These are phyloP conservation scores for Ericerus pela DNA, from an alignment of 1,140 invertebrate genomes.

Conservation along the genomic window DNA sequence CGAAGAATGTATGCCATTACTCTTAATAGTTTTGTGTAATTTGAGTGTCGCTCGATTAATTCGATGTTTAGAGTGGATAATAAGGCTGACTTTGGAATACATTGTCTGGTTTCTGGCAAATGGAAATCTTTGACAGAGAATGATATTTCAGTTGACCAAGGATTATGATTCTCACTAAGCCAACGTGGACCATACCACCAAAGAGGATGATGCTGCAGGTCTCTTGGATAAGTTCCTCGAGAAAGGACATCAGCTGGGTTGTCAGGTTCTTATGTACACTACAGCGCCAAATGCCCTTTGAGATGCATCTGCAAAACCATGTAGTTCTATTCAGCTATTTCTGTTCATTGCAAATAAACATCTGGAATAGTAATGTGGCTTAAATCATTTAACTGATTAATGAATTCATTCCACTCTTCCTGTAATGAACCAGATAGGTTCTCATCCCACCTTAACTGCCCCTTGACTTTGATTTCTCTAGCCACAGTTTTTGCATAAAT, in stretches of 20 bases:
- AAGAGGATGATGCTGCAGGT: too few relatives aligned
- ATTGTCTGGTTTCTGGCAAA: too few relatives aligned
- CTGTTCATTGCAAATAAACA: background rate
- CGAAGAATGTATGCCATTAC: background rate
- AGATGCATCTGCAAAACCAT: slow-evolving; percentile 29
- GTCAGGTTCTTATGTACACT: slow-evolving; percentile 26
- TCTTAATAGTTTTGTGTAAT: background rate
- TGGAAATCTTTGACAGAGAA: too few relatives aligned
- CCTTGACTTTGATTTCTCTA: background rate
- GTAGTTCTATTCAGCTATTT: slow-evolving; percentile 14
- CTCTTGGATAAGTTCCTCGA: too few relatives aligned
- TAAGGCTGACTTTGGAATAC: too few relatives aligned
- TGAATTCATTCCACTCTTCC: background rate
- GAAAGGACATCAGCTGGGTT: too few relatives aligned
- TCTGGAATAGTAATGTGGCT: slow-evolving; percentile 12
- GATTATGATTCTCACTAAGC: too few relatives aligned
- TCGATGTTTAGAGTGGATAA: too few relatives aligned
- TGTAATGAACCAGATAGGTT: slow-evolving; percentile 17
- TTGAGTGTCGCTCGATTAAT: too few relatives aligned
- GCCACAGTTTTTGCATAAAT: slow-evolving; percentile 21
- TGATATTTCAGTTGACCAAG: too few relatives aligned
- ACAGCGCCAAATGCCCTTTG: slow-evolving; percentile 26
- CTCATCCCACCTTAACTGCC: slow-evolving; percentile 28
- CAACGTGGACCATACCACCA: too few relatives aligned
- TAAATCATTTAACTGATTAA: background rate